Evolutionary conservation across 2,113 vertebrate genomes (phyloP).

Genomic region (Bubo blakistoni): DNA sequence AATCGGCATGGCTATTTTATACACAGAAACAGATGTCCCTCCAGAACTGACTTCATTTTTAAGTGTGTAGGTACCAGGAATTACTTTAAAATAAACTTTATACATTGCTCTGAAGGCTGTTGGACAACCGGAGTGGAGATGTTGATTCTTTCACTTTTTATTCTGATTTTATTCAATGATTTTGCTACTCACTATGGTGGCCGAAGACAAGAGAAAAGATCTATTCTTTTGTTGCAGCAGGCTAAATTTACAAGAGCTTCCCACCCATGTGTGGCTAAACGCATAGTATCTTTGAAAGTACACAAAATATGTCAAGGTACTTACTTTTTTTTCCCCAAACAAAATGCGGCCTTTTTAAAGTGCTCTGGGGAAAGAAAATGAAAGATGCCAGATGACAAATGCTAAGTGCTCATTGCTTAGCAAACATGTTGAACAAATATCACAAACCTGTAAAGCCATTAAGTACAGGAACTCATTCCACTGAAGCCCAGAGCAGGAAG

Average conservation of each 20-base stretch:
- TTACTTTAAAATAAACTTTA: background rate
- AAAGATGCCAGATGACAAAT: constrained; percentile 42
- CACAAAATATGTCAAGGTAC: background rate
- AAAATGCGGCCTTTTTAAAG: background rate
- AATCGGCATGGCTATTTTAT: background rate
- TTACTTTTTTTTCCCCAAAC: background rate
- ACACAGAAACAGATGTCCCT: background rate
- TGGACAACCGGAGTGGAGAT: background rate
- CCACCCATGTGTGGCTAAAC: background rate
- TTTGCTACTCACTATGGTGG: background rate
- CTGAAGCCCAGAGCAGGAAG: constrained; percentile 27
- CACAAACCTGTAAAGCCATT: constrained; percentile 32
- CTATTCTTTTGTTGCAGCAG: background rate
- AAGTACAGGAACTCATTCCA: constrained; percentile 18
- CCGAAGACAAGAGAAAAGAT: background rate
- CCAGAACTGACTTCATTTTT: background rate
- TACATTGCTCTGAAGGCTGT: background rate
- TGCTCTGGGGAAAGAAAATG: background rate
- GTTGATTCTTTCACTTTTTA: background rate
- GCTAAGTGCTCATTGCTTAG: constrained; percentile 22
- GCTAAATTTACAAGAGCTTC: background rate
- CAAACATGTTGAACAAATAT: constrained; percentile 51
- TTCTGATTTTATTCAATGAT: background rate
- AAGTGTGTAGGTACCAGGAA: background rate
- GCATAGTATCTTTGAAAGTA: background rate